Base-by-base conservation (phyloP, 2,113 vertebrate genomes). In the Ondatra zibethicus region DNA sequence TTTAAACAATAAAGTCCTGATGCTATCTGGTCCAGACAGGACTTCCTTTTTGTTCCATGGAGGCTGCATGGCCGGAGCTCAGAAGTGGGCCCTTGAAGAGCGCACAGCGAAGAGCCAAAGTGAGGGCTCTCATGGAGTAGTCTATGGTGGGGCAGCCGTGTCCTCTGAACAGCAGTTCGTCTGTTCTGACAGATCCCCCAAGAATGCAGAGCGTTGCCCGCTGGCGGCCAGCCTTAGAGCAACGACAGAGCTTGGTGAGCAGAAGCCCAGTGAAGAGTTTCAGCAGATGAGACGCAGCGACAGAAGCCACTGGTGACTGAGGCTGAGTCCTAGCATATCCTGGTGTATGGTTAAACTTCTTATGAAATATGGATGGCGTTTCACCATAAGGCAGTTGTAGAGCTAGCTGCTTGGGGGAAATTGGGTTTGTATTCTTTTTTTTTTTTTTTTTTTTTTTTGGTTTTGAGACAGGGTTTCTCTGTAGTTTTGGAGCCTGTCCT, bases 41-140 rank as follows among this genome's bases (percentile, higher is more conserved):
- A 78, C 63, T 97, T 98, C 36, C 90, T 97, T 96, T 97, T 72
- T 95, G 78, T 95, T 91, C 36, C 86, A 75, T 29, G 31, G 77
- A 47, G 96, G 12, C 42, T 47, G n/a, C 75, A 8, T 88, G 29
- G 42, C 61, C 72, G 16, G 12, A 97, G 96, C 88, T 4, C 27
- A 61, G 65, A 45, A 55, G 45, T 12, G 73, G 85, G 25, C 11
- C 66, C 39, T 58, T 7, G 23, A 19, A 90, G 58, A 25, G 39
- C 19, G 65, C 29, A 63, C 72, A 95, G 63, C 21, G 55, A 47
- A 95, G 77, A 77, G 63, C 81, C 66, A 50, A 85, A 89, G 9
- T 89, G 55, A 52, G 45, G 77, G 36, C 39, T 3, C 0, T 23
- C 31, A 87, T 96, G 2, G 36, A 33, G 16, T 8, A 72, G 70